Conservation (phyloP, 2,888 invertebrate genomes). For the Tholera decimalis region DNA sequence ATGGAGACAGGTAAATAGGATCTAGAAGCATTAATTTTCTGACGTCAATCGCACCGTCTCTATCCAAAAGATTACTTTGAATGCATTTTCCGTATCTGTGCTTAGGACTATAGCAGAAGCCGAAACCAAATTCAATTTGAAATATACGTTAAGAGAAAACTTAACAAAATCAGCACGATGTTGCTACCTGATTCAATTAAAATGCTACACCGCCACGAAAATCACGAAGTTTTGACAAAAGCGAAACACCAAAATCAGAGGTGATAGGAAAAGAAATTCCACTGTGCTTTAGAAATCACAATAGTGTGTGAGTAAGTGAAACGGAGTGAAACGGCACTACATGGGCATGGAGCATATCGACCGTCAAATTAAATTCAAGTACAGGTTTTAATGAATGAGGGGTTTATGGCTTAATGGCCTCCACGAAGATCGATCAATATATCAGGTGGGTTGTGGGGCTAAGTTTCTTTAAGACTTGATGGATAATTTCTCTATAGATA, state of each 20-base stretch:
- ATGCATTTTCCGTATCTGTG: too few species aligned
- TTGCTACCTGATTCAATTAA: slow-evolving; percentile 41
- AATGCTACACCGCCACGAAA: slow-evolving; percentile 41
- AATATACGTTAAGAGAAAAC: slow-evolving; percentile 29
- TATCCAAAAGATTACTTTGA: slow-evolving; percentile 3
- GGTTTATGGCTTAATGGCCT: slow-evolving; percentile 30
- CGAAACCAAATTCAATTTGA: slow-evolving; percentile 21
- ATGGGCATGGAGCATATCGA: slow-evolving; percentile 86
- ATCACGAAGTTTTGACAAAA: slow-evolving; percentile 51
- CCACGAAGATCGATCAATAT: slow-evolving; percentile 25
- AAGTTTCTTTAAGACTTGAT: background rate
- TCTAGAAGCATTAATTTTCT: slow-evolving; percentile 9
- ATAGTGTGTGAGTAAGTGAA: slow-evolving; percentile 78
- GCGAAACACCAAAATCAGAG: slow-evolving; percentile 51
- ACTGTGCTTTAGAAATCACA: slow-evolving; percentile 82
- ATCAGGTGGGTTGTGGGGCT: background rate
- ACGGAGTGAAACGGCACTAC: slow-evolving; percentile 85
- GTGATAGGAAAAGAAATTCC: slow-evolving; percentile 80
- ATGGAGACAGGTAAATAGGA: background rate
- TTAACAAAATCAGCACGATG: slow-evolving; percentile 22
- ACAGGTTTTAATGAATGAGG: slow-evolving; percentile 75
- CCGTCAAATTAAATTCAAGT: slow-evolving; percentile 87
- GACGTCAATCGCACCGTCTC: slow-evolving; percentile 27
- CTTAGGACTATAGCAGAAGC: background rate
- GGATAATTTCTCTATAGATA: background rate